Base-by-base conservation (phyloP, 2,888 invertebrate genomes). In the Drosophila anomelani region DNA sequence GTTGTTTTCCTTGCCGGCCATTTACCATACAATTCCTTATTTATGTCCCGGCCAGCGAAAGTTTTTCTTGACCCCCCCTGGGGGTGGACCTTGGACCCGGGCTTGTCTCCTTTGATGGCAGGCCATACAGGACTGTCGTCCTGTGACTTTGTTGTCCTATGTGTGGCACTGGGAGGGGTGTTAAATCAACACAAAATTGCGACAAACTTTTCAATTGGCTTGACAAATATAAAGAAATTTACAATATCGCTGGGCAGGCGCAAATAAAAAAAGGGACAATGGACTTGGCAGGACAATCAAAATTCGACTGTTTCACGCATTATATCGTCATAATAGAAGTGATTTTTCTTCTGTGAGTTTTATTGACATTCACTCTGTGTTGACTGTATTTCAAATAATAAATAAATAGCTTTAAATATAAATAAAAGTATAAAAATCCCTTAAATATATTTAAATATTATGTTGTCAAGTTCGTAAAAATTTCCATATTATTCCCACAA, bases 161-260 rank as follows among this genome's bases (percentile, higher is more conserved):
- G 63, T 36, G 17, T 44, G 29, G n/a, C 29, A 0, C n/a, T 47
- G 47, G 70, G 59, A 55, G 71, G 77, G 73, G 81, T 84, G 85
- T 85, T 82, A 78, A 85, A 80, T 85, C 82, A 85, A 85, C 80
- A 85, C 71, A 81, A 76, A 80, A 77, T 78, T 81, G 82, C 57
- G 49, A 56, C 66, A 73, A 85, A 83, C 83, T 85, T 83, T 83
- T 85, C 83, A 83, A 85, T 83, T 83, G 85, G 85, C 74, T 81
- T 83, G 83, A 85, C 85, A 83, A 85, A 83, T 83, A 85, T 76
- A 85, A 77, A 68, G 67, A 77, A 75, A 78, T 78, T 71, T 70
- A 77, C 64, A 77, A 67, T 61, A 64, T 64, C 77, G 63, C 60
- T 38, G 49, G 15, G 36, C 26, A 38, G 54, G 36, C 23, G 38